A percentile compares a stretch with the other conserved stretches of the same genome.
phyloP scores from a whole-genome alignment of 2,113 vertebrate species.

The Rutilus rutilus region DNA sequence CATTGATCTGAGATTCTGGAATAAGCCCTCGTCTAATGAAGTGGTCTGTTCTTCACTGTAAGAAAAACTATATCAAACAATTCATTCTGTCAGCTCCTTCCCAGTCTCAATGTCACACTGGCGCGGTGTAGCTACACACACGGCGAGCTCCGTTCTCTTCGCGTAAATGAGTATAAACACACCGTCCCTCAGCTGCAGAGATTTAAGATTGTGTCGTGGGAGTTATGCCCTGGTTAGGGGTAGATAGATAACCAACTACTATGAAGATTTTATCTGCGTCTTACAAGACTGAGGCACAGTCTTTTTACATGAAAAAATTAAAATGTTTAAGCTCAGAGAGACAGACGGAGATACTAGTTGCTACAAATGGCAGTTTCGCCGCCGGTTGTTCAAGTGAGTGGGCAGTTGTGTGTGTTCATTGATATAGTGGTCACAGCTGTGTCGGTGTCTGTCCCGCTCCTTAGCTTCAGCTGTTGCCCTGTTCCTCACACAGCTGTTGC shows the following conservation, averaged over 20 bases:
- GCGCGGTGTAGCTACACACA: not conserved
- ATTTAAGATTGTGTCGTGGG: constrained; percentile 1
- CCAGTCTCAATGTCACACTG: not conserved
- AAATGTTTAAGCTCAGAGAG: not conserved
- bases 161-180: constrained; percentile 11
- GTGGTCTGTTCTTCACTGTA: not conserved
- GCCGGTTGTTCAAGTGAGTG: constrained; percentile 36
- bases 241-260: constrained; percentile 21
- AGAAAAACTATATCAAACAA: not conserved
- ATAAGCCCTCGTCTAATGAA: not conserved
- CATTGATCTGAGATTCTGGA: not conserved
- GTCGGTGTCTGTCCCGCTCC: constrained; percentile 76
- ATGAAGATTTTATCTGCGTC: constrained; percentile 4
- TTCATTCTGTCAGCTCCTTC: not conserved
- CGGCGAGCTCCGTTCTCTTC: not conserved
- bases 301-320: not conserved
- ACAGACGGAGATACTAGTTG: not conserved
- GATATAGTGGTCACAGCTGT: constrained; percentile 85
- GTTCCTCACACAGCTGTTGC: constrained; percentile 90
- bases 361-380: constrained; percentile 14
- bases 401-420: constrained; percentile 57
- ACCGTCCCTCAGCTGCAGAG: not conserved
- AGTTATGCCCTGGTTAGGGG: constrained; percentile 14
- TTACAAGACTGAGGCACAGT: not conserved
- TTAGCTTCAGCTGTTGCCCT: constrained; percentile 91